Conservation (phyloP, 2,888 invertebrate species). For the Coelinius sp. region DNA sequence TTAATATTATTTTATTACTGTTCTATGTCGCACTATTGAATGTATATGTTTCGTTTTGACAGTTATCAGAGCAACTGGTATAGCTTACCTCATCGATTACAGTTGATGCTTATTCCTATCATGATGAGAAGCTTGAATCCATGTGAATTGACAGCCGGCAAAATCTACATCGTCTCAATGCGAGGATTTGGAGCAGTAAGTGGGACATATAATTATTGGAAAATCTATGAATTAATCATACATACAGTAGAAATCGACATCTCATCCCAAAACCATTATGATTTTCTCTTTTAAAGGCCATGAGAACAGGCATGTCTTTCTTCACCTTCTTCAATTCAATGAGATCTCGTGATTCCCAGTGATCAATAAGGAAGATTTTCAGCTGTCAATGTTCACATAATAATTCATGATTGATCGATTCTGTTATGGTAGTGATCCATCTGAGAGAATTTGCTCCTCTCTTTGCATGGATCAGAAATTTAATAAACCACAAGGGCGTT, state of each 20-base stretch:
- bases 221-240: too few species aligned
- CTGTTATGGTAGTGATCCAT: too few species aligned
- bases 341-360: too few species aligned
- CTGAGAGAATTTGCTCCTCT: too few species aligned
- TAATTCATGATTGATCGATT: too few species aligned
- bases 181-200: not conserved
- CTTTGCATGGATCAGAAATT: too few species aligned
- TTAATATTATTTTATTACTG: not conserved
- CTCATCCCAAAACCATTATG: not conserved
- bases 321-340: not conserved
- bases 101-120: not conserved
- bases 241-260: too few species aligned
- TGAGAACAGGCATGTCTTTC: not conserved
- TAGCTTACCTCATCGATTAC: not conserved
- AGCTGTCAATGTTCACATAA: too few species aligned
- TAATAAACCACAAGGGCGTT: too few species aligned
- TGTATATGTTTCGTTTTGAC: not conserved
- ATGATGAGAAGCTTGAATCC: not conserved
- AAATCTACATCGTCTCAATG: not conserved
- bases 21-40: not conserved
- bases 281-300: not conserved
- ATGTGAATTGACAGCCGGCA: not conserved
- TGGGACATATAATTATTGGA: not conserved
- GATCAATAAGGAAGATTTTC: too few species aligned
- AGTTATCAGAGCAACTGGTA: not conserved